These are phyloP conservation scores for Zoanthus gigantus DNA, from an alignment of 92 coral and sea anemone species.

Conservation along the genomic window DNA sequence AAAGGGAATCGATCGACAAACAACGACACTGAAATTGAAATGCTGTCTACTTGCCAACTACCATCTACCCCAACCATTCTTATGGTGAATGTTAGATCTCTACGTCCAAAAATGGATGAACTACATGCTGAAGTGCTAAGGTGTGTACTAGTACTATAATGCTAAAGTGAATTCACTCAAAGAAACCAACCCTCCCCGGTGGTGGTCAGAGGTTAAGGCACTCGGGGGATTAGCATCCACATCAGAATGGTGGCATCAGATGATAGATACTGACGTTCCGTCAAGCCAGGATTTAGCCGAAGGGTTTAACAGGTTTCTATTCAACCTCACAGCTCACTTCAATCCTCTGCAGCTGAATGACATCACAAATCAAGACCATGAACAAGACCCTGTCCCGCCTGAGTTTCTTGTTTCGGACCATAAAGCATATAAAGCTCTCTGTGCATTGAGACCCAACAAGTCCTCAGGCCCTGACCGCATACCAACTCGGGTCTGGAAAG, in stretches of 20 bases:
- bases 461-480: too few species aligned
- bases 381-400: too few species aligned
- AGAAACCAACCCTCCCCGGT: conserved; percentile 33
- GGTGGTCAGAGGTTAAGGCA: conserved; percentile 30
- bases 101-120: conserved; percentile 29
- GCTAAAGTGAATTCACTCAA: conserved; percentile 8
- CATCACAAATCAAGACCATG: too few species aligned
- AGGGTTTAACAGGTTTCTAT: too few species aligned
- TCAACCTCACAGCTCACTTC: too few species aligned
- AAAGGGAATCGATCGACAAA: not conserved
- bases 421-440: too few species aligned
- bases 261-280: not conserved
- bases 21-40: not conserved
- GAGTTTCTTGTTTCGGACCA: too few species aligned
- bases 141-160: not conserved
- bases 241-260: conserved; percentile 38
- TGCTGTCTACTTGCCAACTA: not conserved
- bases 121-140: conserved; percentile 20
- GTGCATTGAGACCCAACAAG: too few species aligned
- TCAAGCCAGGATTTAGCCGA: too few species aligned
- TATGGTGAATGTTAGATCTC: conserved; percentile 37
- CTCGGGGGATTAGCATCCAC: conserved; percentile 9
- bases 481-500: too few species aligned
- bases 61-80: conserved; percentile 15
- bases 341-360: too few species aligned